A percentile compares a stretch with the other conserved stretches of the same genome.
phyloP scores from a whole-genome alignment of 2,888 invertebrate genomes.

The Hypsopygia costalis region DNA sequence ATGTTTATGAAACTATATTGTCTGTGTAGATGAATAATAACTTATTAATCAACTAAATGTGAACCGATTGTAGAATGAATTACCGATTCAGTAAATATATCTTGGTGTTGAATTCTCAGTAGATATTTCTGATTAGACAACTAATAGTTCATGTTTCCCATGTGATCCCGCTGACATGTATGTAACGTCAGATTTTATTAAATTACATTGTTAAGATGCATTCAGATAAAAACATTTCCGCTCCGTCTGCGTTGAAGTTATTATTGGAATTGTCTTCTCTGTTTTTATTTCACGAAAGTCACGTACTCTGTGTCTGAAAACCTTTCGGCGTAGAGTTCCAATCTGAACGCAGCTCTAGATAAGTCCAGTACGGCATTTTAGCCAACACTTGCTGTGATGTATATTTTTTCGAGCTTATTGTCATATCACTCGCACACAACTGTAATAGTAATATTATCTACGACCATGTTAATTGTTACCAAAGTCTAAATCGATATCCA shows the following conservation, averaged over 20 bases:
- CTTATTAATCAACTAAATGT: no score
- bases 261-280: no score
- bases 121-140: not conserved
- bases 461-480: no score
- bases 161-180: not conserved
- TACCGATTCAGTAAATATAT: not conserved
- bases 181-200: no score
- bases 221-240: no score
- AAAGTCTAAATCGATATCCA: no score
- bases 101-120: not conserved
- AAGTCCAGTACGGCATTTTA: not conserved
- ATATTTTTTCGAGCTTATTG: not conserved
- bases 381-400: not conserved
- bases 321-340: no score
- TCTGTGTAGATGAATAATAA: not conserved
- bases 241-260: no score
- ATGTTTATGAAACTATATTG: not conserved
- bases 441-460: no score
- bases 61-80: not conserved
- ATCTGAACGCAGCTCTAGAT: not conserved
- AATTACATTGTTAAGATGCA: not conserved
- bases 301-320: no score
- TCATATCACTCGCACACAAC: not conserved
- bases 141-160: not conserved
- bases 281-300: no score